phyloP scores from a whole-genome alignment of 1,140 invertebrate genomes.

The Eupristina koningsbergeri region DNA sequence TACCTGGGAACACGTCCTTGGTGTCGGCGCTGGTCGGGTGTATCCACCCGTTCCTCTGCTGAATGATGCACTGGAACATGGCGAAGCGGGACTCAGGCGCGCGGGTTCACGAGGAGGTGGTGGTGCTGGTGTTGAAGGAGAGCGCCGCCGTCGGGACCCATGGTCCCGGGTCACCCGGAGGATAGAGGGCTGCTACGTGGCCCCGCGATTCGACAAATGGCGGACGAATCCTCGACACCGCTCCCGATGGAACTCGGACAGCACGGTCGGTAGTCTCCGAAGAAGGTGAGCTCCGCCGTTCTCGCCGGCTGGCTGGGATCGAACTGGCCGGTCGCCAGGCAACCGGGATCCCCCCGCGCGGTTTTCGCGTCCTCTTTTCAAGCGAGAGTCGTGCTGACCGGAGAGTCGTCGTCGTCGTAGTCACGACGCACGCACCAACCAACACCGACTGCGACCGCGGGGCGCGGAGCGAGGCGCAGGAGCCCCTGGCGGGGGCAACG shows the following conservation, averaged over 20 bases:
- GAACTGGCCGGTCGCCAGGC: slow-evolving; percentile 73
- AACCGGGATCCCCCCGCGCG: slow-evolving; percentile 56
- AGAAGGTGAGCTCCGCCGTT: slow-evolving; percentile 49
- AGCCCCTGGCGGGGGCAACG: background rate
- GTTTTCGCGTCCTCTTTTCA: slow-evolving; percentile 1
- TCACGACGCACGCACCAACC: slow-evolving; percentile 42
- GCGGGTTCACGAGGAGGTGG: background rate
- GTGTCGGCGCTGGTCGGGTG: slow-evolving; percentile 80
- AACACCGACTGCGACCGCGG: slow-evolving; percentile 9
- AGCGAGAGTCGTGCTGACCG: background rate
- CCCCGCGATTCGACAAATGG: slow-evolving; percentile 9
- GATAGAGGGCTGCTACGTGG: background rate
- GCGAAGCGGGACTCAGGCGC: slow-evolving; percentile 40
- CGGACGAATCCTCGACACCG: background rate
- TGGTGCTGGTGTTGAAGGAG: too few species aligned
- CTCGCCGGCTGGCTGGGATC: slow-evolving; percentile 71
- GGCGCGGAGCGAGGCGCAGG: background rate
- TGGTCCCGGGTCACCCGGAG: background rate
- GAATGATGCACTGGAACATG: slow-evolving; percentile 89
- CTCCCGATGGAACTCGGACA: background rate
- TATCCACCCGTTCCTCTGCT: slow-evolving; percentile 85
- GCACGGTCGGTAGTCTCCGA: background rate
- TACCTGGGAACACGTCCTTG: slow-evolving; percentile 86
- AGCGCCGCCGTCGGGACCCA: background rate
- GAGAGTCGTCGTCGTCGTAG: slow-evolving; percentile 11